A percentile compares a stretch with the other conserved stretches of the same genome.
Evolutionary conservation across 2,797 vertebrate genomes (phyloP).

Genomic region (Enteromius afrohamiltoni): DNA sequence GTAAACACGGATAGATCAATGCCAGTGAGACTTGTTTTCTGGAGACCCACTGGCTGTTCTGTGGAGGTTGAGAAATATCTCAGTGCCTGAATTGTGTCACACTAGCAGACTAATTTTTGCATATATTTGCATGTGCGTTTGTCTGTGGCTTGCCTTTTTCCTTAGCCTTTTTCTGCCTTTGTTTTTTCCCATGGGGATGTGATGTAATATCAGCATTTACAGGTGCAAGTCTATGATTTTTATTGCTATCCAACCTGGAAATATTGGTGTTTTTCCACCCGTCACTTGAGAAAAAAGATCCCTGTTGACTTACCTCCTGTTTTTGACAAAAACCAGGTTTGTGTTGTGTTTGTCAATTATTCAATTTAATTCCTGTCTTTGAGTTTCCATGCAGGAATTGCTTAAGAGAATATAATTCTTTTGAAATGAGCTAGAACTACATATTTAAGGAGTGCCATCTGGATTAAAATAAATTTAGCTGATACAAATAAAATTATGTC

Average conservation of each 20-base stretch:
- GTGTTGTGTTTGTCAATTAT: not conserved
- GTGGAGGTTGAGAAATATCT: slow-evolving; percentile 1
- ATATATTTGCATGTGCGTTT: slow-evolving; percentile 14
- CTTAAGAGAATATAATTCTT: not conserved
- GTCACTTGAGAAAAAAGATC: not conserved
- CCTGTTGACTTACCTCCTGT: not conserved
- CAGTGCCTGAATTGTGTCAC: not conserved
- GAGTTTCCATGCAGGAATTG: not conserved
- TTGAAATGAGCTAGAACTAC: not conserved
- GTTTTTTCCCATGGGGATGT: not conserved
- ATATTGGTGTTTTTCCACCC: not conserved
- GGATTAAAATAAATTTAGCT: not conserved
- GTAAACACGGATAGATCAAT: not conserved
- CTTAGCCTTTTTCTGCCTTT: too few species aligned
- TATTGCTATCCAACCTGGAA: not conserved
- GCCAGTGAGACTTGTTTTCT: not conserved
- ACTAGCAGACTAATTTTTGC: not conserved
- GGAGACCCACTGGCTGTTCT: slow-evolving; percentile 5
- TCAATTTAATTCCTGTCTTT: not conserved
- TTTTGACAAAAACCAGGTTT: not conserved
- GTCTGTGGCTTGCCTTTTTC: not conserved
- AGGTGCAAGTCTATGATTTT: not conserved
- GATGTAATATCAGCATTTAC: slow-evolving; percentile 6
- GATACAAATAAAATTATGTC: not conserved
- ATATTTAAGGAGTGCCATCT: not conserved